Evolutionary conservation across 2,888 invertebrate genomes (phyloP).

Genomic region (Crocallis elinguaria): DNA sequence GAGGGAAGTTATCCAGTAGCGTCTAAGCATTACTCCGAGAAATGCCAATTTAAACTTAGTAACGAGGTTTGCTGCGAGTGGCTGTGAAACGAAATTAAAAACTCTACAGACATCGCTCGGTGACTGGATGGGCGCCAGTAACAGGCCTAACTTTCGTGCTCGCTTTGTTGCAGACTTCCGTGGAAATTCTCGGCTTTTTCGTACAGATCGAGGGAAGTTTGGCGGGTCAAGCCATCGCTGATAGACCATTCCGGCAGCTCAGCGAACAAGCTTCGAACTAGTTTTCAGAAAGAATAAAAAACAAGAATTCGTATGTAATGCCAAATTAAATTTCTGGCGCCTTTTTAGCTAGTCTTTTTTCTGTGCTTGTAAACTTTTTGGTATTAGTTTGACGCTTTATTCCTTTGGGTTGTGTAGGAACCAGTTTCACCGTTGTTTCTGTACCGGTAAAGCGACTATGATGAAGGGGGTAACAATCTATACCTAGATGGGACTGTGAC

Average conservation of each 20-base stretch:
- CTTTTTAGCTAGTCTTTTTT: background rate
- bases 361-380: no score
- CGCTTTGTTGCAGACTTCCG: constrained; percentile 72
- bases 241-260: constrained; percentile 19
- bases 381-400: no score
- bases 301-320: background rate
- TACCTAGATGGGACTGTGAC: no score
- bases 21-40: constrained; percentile 80
- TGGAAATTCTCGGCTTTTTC: constrained; percentile 25
- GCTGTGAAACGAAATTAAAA: constrained; percentile 81
- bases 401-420: no score
- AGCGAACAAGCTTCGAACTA: constrained; percentile 17
- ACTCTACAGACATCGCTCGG: constrained; percentile 63
- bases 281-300: constrained; percentile 1
- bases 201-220: constrained; percentile 18
- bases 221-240: constrained; percentile 23
- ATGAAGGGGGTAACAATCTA: no score
- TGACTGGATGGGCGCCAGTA: constrained; percentile 67
- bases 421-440: no score
- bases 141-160: constrained; percentile 77
- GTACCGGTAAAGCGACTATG: no score
- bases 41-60: constrained; percentile 84
- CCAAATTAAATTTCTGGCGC: background rate
- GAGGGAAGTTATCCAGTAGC: constrained; percentile 68
- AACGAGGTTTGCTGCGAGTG: constrained; percentile 82